phyloP scores from a whole-genome alignment of 1,140 invertebrate species.

The Coptotermes formosanus region DNA sequence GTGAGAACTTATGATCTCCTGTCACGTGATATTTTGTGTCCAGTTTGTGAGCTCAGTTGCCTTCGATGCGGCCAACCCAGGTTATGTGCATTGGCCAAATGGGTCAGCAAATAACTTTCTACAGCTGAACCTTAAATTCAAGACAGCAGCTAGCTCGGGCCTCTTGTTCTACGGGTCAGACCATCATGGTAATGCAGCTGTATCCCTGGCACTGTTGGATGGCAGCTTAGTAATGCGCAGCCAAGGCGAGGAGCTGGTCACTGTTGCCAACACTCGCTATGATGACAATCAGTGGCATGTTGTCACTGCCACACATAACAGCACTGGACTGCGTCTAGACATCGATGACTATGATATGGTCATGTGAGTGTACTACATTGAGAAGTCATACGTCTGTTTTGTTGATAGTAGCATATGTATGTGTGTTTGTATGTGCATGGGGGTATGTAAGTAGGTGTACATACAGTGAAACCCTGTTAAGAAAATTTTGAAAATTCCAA shows the following conservation, averaged over 20 bases:
- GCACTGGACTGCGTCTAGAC: conserved; percentile 63
- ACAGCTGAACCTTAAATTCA: conserved; percentile 87
- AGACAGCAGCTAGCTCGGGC: conserved; percentile 72
- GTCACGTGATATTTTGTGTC: not conserved
- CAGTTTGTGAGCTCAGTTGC: conserved; percentile 60
- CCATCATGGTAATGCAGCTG: conserved; percentile 58
- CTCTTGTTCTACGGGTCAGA: conserved; percentile 74
- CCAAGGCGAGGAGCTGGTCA: conserved; percentile 59
- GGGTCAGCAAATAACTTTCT: conserved; percentile 57
- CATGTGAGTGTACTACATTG: conserved; percentile 50
- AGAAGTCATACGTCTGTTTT: not conserved
- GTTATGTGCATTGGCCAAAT: conserved; percentile 64
- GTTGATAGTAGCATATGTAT: no score
- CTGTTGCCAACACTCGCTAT: conserved; percentile 61
- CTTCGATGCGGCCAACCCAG: conserved; percentile 55
- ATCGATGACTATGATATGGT: conserved; percentile 79
- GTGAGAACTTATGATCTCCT: no score
- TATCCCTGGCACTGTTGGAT: conserved; percentile 66
- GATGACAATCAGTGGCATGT: conserved; percentile 94
- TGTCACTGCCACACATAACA: conserved; percentile 75
- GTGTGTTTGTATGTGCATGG: no score
- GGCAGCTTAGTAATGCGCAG: conserved; percentile 71
- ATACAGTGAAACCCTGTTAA: no score
- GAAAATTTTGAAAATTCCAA: no score
- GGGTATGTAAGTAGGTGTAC: no score